Base-by-base conservation (phyloP, 2,888 invertebrate genomes). In the Drosophila anomalata region DNA sequence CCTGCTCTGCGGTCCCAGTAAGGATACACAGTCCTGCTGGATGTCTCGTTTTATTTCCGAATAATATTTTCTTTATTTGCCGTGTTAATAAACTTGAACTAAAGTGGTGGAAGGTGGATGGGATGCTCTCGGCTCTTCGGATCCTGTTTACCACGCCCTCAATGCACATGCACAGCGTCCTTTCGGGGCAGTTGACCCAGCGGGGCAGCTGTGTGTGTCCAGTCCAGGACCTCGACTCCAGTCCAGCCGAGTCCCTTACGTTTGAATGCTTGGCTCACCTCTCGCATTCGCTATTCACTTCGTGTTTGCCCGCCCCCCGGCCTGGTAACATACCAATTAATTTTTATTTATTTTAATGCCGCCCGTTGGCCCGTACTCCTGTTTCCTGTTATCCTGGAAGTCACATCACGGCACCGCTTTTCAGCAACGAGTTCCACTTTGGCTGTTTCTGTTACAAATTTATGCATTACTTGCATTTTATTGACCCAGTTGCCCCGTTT, bases 401-500 rank as follows among this genome's bases (percentile, higher is more conserved):
- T 51, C 68, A 60, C 20, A 41, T 51, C 52, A 39, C 52, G 39
- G 60, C 54, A 55, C 67, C 39, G 56, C n/a, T 46, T 46, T 39
- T 31, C 65, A 31, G 50, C 59, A 29, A 31, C 41, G 29, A 65
- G 46, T 55, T 31, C 26, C 72, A 62, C 17, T 56, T 50, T 48
- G 24, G 20, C 41, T 47, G 47, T 58, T 71, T 55, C 51, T 48
- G 60, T 47, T 65, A 66, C 51, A 82, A 83, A 75, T 82, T 87
- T 79, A 82, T 87, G 89, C 87, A 76, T 83, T 78, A 80, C 87
- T 79, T 83, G 86, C 86, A 78, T 75, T 83, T 83, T 89, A 89
- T 88, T 89, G 85, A 86, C 89, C 89, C 75, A 86, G 70, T 87
- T 85, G 61, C 72, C 31, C 63, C 29, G 22, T 9, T 48, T 48